Evolutionary conservation across 2,113 vertebrate species (phyloP).

Genomic region (Marcusenius ussheri): DNA sequence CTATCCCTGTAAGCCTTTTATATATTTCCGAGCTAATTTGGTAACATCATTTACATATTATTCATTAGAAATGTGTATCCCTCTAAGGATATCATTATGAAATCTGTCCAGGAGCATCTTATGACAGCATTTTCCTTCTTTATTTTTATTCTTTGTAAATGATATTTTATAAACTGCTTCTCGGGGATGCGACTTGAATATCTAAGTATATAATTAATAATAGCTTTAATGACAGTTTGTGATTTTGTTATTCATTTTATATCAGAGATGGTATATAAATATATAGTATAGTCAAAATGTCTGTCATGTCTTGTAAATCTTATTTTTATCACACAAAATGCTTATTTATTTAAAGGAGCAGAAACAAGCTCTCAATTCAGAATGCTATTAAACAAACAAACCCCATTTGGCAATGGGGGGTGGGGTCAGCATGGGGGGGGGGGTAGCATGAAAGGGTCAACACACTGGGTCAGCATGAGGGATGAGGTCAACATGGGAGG

Average conservation of each 20-base stretch:
- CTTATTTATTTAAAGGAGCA: not conserved
- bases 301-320: not conserved
- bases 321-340: not conserved
- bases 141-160: constrained; percentile 2
- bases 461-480: not conserved
- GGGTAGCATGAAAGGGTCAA: too few species aligned
- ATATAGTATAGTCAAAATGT: not conserved
- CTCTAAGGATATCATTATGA: constrained; percentile 38
- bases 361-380: not conserved
- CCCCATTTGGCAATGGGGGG: not conserved
- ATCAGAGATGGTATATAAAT: not conserved
- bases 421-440: too few species aligned
- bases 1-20: constrained; percentile 32
- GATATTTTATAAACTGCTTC: not conserved
- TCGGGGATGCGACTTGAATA: not conserved
- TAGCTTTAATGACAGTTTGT: not conserved
- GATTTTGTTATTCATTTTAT: not conserved
- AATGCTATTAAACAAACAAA: not conserved
- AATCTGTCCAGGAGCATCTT: constrained; percentile 30
- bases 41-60: constrained; percentile 45
- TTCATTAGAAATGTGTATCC: constrained; percentile 39
- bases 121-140: not conserved
- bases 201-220: not conserved
- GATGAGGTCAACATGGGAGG: not conserved
- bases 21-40: constrained; percentile 41